Percentiles rank a stretch among this genome's conserved stretches.
phyloP scores from a whole-genome alignment of 2,888 invertebrate genomes.

The Eudemis profundana region DNA sequence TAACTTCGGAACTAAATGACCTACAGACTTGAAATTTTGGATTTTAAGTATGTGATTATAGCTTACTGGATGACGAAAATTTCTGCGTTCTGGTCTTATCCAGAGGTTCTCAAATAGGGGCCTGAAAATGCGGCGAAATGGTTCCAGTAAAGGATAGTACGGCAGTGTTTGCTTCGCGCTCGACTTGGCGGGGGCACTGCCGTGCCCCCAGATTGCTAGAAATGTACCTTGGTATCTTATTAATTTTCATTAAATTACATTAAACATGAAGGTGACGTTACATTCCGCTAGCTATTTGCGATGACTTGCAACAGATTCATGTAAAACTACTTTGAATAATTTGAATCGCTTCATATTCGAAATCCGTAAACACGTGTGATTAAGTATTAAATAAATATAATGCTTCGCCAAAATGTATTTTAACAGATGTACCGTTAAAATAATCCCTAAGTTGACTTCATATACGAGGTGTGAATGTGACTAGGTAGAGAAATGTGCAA shows the following conservation, averaged over 20 bases:
- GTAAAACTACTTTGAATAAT: neutral
- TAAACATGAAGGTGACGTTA: neutral
- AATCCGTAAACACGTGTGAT: neutral
- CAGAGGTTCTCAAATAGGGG: no score
- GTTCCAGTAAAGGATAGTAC: no score
- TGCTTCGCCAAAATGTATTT: constrained; percentile 8
- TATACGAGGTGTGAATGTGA: constrained; percentile 16
- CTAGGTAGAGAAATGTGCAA: constrained; percentile 32
- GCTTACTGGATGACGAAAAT: no score
- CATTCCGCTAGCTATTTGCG: neutral
- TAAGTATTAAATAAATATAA: neutral
- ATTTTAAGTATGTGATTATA: no score
- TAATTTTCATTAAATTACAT: neutral
- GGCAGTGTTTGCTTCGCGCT: no score
- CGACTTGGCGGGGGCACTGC: no score
- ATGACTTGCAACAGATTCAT: constrained; percentile 17
- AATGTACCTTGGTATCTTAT: neutral
- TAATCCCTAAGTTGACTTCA: constrained; percentile 3
- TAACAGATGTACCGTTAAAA: constrained; percentile 16
- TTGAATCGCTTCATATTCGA: neutral
- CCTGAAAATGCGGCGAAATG: no score
- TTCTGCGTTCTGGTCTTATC: no score
- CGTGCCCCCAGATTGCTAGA: no score
- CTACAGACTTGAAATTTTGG: no score
- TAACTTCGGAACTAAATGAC: no score